phyloP scores from a whole-genome alignment of 2,113 vertebrate genomes.

The Plectropomus leopardus region DNA sequence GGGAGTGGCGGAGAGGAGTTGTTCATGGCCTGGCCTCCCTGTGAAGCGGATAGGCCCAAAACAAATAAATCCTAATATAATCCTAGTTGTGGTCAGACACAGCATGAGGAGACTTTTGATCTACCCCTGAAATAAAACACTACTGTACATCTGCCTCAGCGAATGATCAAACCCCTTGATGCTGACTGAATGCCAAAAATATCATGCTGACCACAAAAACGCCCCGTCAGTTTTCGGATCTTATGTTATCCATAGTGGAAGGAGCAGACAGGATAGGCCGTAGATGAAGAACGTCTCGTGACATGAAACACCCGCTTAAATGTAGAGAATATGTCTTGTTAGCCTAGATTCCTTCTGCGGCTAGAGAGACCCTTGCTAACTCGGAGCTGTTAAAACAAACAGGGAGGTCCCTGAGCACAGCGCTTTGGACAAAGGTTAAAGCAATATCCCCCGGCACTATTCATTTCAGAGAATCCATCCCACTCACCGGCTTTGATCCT shows the following conservation, averaged over 20 bases:
- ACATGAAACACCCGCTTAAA: conserved; percentile 59
- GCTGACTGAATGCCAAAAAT: conserved; percentile 67
- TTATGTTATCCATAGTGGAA: conserved; percentile 50
- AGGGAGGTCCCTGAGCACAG: conserved; percentile 79
- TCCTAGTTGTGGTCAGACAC: conserved; percentile 72
- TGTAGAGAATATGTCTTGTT: conserved; percentile 61
- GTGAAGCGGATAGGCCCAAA: conserved; percentile 67
- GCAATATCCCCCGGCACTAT: conserved; percentile 84
- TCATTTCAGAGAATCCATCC: conserved; percentile 83
- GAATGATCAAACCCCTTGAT: conserved; percentile 67
- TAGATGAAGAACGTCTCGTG: conserved; percentile 55
- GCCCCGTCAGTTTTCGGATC: conserved; percentile 35
- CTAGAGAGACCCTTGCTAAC: conserved; percentile 77
- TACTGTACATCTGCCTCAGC: conserved; percentile 75
- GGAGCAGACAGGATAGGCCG: conserved; percentile 29
- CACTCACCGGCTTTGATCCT: conserved; percentile 81
- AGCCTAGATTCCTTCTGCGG: conserved; percentile 68
- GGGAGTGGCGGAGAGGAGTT: conserved; percentile 65
- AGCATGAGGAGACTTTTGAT: conserved; percentile 79
- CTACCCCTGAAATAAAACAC: conserved; percentile 79
- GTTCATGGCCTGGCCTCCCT: conserved; percentile 63
- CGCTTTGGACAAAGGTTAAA: conserved; percentile 85
- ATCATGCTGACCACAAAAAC: conserved; percentile 57
- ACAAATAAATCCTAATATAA: conserved; percentile 80
- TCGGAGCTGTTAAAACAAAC: conserved; percentile 84